Evolutionary conservation across 2,797 vertebrate species (phyloP).

Genomic region (Anguilla anguilla): DNA sequence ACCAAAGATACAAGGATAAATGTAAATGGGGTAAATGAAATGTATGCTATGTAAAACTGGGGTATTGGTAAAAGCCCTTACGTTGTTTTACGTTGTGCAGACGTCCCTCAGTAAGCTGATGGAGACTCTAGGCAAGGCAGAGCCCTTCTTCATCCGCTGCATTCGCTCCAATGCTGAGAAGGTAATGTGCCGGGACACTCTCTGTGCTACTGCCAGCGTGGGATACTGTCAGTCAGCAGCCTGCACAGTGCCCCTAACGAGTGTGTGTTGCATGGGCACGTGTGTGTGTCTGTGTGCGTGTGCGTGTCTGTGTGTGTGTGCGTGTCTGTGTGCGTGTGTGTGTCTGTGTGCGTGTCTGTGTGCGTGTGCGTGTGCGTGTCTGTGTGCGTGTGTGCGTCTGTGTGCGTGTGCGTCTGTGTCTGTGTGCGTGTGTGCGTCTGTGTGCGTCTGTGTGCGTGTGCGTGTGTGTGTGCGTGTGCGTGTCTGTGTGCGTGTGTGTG

Average conservation of each 20-base stretch:
- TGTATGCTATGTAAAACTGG: no score
- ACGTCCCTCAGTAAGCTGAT: conserved; percentile 92
- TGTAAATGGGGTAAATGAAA: no score
- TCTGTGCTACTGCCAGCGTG: neutral
- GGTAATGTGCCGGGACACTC: conserved; percentile 59
- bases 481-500: neutral
- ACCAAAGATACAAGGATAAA: no score
- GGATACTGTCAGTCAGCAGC: neutral
- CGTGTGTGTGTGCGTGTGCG: neutral
- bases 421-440: neutral
- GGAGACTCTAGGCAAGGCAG: conserved; percentile 90
- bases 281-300: conserved; percentile 16
- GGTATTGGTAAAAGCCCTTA: no score
- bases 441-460: conserved; percentile 14
- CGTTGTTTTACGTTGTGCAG: conserved; percentile 62
- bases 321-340: neutral
- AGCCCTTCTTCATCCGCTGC: conserved; percentile 97
- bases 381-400: neutral
- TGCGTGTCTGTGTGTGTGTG: neutral
- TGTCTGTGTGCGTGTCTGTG: neutral
- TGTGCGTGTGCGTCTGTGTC: conserved; percentile 1
- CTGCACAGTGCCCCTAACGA: neutral
- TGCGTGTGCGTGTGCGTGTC: neutral
- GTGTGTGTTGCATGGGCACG: neutral
- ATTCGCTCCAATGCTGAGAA: conserved; percentile 97